Evolutionary conservation across 2,888 invertebrate species (phyloP), one percentile per base, ranked within the genome.

Genomic region (Andrena dorsata): DNA sequence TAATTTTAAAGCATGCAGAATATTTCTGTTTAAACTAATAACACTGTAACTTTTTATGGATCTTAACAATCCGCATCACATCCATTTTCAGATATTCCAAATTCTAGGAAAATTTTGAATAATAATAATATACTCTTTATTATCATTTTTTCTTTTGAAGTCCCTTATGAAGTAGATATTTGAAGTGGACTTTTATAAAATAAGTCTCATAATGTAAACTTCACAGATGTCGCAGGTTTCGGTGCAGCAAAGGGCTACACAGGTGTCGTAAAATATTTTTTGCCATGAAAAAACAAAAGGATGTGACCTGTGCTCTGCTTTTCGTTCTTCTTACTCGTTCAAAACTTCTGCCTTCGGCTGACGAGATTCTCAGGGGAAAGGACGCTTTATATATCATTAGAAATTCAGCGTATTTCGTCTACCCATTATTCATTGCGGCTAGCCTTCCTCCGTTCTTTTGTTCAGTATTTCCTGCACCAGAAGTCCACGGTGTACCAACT

Each of bases 401-500:
- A 90, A 89, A 90, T 91, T 91, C 91, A 91, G 90, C 90, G 89
- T 91, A 91, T 91, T 91, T 91, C 88, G 88, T 88, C 89, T 89
- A 91, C 90, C 90, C 90, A 91, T 91, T 91, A 91, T 91, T 91
- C 91, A 91, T 91, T 89, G 89, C 86, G 90, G 90, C 88, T 87
- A 88, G 86, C 82, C 88, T 86, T 88, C 88, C 85, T 90, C 90
- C 90, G 90, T 91, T 91, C 91, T 90, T 91, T 91, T 91, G 90
- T 90, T 90, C 88, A 78, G 84, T 90, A 87, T 87, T 91, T 91
- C 88, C 90, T 89, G 89, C 76, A 49, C 66, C 70, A 64, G 68
- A 56, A 79, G 71, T 70, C 58, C 74, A 71, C 81, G 65, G 74
- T 78, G 73, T 78, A 77, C 83, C 82, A 79, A 82, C 86, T 75